Percentiles rank a stretch among this genome's conserved stretches.
Evolutionary conservation across 2,113 vertebrate species (phyloP).

Genomic region (Sphaerodactylus townsendi): DNA sequence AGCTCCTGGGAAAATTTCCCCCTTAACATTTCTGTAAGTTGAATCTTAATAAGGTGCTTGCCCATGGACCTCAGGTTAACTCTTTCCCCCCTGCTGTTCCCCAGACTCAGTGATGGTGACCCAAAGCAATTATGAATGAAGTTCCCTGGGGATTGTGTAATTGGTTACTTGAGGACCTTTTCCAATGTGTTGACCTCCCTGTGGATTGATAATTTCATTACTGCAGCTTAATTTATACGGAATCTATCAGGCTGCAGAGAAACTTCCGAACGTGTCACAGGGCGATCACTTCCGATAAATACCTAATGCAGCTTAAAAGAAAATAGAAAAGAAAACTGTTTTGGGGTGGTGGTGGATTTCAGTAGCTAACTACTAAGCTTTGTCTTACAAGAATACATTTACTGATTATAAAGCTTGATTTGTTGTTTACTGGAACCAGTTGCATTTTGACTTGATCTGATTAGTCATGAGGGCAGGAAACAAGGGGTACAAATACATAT

Average conservation of each 20-base stretch:
- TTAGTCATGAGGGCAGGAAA: no score
- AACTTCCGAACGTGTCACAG: not conserved
- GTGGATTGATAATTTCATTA: slow-evolving; percentile 17
- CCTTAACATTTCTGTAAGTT: slow-evolving; percentile 27
- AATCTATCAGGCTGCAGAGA: not conserved
- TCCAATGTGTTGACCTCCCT: not conserved
- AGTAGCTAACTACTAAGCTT: not conserved
- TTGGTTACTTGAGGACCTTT: slow-evolving; percentile 21
- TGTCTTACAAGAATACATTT: not conserved
- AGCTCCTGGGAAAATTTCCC: slow-evolving; percentile 46
- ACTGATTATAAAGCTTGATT: not conserved
- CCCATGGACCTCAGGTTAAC: not conserved
- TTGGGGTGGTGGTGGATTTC: not conserved
- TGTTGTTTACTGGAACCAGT: not conserved
- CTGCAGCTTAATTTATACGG: not conserved
- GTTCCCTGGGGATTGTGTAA: not conserved
- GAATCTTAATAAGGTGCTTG: slow-evolving; percentile 1
- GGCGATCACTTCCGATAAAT: not conserved
- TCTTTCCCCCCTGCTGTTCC: slow-evolving; percentile 20
- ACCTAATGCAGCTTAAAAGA: not conserved
- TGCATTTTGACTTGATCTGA: no score
- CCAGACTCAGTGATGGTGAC: not conserved
- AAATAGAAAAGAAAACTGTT: not conserved
- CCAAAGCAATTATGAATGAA: slow-evolving; percentile 31
- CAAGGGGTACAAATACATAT: no score